These are phyloP conservation scores for Leptopilina drosophilae DNA, from an alignment of 2,888 invertebrate species.

Conservation along the genomic window DNA sequence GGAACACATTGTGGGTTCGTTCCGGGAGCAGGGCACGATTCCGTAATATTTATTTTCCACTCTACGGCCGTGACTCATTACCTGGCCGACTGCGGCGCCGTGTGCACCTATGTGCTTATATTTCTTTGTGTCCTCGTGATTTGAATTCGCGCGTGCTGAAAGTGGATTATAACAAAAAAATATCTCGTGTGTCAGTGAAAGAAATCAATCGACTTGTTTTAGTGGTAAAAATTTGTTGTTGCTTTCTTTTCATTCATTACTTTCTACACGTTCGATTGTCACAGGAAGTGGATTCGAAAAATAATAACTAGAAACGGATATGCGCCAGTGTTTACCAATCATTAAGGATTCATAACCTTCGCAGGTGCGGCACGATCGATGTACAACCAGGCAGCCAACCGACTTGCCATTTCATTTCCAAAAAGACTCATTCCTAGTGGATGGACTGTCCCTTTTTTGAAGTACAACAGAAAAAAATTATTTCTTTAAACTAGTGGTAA, in stretches of 20 bases:
- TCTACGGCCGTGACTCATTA: slow-evolving; percentile 66
- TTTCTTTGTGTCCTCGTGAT: slow-evolving; percentile 46
- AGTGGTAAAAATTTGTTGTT: no score
- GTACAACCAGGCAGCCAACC: neutral
- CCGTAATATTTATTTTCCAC: slow-evolving; percentile 72
- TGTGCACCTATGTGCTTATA: slow-evolving; percentile 42
- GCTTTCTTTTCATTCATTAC: neutral
- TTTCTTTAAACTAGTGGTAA: no score
- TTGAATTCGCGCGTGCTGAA: slow-evolving; percentile 38
- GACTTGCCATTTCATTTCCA: slow-evolving; percentile 4
- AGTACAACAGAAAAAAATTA: no score
- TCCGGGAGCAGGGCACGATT: slow-evolving; percentile 64
- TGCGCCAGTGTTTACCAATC: slow-evolving; percentile 24
- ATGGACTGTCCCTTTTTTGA: no score
- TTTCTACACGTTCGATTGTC: no score
- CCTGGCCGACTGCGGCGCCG: slow-evolving; percentile 64
- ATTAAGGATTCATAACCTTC: slow-evolving; percentile 40
- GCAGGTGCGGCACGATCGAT: slow-evolving; percentile 41
- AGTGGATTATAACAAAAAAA: neutral
- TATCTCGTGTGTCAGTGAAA: neutral
- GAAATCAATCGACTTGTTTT: neutral
- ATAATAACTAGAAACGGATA: slow-evolving; percentile 11
- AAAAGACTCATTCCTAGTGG: neutral
- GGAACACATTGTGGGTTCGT: slow-evolving; percentile 47
- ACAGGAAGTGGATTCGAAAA: neutral